These are phyloP conservation scores for Megathymus violae DNA, from an alignment of 1,140 invertebrate genomes.

Conservation along the genomic window DNA sequence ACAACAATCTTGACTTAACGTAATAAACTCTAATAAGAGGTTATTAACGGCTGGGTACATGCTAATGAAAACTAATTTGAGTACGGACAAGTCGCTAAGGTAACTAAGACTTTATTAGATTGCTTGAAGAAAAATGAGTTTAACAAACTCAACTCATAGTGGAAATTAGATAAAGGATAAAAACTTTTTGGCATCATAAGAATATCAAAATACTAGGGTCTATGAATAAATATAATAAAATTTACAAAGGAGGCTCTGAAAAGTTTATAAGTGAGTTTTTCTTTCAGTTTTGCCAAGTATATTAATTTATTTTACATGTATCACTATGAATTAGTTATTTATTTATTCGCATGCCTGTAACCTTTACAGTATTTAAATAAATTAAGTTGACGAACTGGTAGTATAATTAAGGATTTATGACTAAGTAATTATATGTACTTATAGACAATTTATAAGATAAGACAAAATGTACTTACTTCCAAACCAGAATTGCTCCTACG, in stretches of 20 bases:
- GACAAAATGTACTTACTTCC: constrained; percentile 90
- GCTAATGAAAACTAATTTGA: constrained; percentile 32
- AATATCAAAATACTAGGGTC: neutral
- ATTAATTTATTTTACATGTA: too few species aligned
- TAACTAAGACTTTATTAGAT: constrained; percentile 27
- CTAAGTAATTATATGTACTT: too few species aligned
- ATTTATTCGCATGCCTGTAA: too few species aligned
- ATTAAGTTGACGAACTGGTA: too few species aligned
- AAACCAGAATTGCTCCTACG: constrained; percentile 89
- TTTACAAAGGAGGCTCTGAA: neutral
- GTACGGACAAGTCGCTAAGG: constrained; percentile 22
- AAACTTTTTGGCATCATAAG: constrained; percentile 16
- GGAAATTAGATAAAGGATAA: constrained; percentile 24
- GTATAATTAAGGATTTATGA: too few species aligned
- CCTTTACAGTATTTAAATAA: too few species aligned
- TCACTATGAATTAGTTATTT: neutral
- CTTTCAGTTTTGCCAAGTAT: neutral
- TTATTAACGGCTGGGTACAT: constrained; percentile 19
- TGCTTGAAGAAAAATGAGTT: constrained; percentile 28
- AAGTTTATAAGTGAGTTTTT: neutral
- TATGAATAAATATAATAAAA: neutral
- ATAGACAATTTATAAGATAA: too few species aligned
- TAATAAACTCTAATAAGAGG: constrained; percentile 25
- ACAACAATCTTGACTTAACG: constrained; percentile 16
- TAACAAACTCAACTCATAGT: constrained; percentile 24